A percentile compares a stretch with the other conserved stretches of the same genome.
phyloP scores from a whole-genome alignment of 2,113 vertebrate species.

The Rattus norvegicus region DNA sequence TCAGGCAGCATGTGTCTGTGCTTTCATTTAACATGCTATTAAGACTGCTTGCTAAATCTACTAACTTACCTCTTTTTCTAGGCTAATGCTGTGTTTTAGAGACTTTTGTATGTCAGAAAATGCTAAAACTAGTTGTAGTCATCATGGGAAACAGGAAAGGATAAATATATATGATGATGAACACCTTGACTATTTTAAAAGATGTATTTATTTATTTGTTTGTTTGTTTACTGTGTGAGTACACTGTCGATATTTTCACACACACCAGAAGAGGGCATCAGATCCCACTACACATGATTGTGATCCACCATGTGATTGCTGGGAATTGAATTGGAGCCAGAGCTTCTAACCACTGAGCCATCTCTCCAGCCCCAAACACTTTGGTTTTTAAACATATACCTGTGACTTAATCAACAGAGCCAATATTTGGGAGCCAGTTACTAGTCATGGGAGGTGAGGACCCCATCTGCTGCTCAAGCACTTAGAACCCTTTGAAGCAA shows the following conservation, averaged over 20 bases:
- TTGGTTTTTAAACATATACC: neutral
- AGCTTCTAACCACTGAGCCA: too few relatives aligned
- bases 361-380: neutral
- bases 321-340: neutral
- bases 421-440: conserved; percentile 2
- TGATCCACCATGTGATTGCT: too few relatives aligned
- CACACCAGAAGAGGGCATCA: too few relatives aligned
- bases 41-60: neutral
- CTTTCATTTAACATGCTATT: too few relatives aligned
- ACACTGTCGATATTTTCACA: too few relatives aligned
- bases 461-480: conserved; percentile 44
- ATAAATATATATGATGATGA: neutral
- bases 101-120: neutral
- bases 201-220: too few relatives aligned
- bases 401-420: conserved; percentile 14
- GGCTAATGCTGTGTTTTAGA: neutral
- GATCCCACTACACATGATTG: too few relatives aligned
- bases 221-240: too few relatives aligned
- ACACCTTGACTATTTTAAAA: too few relatives aligned
- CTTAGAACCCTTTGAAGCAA: neutral
- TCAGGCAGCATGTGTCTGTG: too few relatives aligned
- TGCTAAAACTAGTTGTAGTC: neutral
- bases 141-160: conserved; percentile 14
- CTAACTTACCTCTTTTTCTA: neutral
- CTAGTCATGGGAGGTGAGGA: conserved; percentile 36